These are phyloP conservation scores for Sylvietta virens DNA, from an alignment of 2,113 vertebrate species.

Conservation along the genomic window DNA sequence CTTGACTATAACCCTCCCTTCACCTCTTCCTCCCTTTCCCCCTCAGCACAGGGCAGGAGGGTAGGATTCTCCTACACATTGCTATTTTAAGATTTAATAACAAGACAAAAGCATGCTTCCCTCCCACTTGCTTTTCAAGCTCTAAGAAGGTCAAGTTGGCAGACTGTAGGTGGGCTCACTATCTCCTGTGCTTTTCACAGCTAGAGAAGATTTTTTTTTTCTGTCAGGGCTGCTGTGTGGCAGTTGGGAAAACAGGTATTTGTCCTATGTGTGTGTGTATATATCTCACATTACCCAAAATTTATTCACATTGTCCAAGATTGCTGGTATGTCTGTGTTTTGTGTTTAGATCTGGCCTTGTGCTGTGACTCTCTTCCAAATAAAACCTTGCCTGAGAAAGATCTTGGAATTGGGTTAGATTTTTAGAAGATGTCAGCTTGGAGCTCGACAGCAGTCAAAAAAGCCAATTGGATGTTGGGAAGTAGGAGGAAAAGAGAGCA, in stretches of 20 bases:
- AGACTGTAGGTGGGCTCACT: not conserved
- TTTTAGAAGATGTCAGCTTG: not conserved
- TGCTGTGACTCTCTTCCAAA: not conserved
- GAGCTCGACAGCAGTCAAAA: not conserved
- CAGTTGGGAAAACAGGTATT: not conserved
- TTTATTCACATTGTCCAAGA: not conserved
- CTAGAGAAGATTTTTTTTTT: not conserved
- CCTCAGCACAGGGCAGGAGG: not conserved
- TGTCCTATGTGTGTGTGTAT: not conserved
- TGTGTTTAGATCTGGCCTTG: not conserved
- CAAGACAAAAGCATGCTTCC: constrained; percentile 1
- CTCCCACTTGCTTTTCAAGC: constrained; percentile 25
- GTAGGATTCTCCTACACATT: constrained; percentile 13
- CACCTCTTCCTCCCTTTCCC: not conserved
- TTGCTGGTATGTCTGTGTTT: not conserved
- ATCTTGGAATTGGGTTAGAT: not conserved
- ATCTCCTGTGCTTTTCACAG: not conserved
- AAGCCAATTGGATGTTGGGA: not conserved
- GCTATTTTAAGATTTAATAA: constrained; percentile 45
- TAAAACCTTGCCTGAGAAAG: not conserved
- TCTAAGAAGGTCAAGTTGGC: constrained; percentile 12
- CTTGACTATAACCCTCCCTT: not conserved
- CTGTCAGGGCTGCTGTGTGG: not conserved
- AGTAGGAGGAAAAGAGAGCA: not conserved
- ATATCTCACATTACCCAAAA: not conserved